Conservation (phyloP, 30 jellyfish, hydroid and myxozoan species). For the Aurelia aurita region DNA sequence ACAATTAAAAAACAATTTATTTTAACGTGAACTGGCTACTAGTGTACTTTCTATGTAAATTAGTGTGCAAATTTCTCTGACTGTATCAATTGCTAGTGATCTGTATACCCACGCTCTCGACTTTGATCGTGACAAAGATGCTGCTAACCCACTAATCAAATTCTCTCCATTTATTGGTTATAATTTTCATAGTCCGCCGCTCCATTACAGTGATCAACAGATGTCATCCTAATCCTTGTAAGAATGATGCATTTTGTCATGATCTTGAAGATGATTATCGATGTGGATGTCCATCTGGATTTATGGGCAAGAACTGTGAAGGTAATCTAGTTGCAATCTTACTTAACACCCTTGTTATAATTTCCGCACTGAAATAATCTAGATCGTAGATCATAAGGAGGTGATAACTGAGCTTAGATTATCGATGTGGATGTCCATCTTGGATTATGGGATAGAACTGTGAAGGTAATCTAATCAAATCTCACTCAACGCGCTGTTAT, state of each 20-base stretch:
- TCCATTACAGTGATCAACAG: constrained; percentile 78
- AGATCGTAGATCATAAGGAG: too few species aligned
- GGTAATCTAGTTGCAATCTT: constrained; percentile 22
- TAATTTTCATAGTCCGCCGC: too few species aligned
- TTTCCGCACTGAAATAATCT: neutral
- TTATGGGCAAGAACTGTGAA: constrained; percentile 88
- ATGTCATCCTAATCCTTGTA: constrained; percentile 95
- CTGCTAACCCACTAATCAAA: neutral
- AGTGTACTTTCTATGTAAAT: too few species aligned
- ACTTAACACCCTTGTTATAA: neutral
- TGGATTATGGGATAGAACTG: constrained; percentile 82
- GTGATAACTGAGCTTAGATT: constrained; percentile 3
- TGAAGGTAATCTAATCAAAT: neutral
- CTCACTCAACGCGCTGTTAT: neutral
- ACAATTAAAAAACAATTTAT: too few species aligned
- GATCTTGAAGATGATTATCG: constrained; percentile 91
- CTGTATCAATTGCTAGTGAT: too few species aligned
- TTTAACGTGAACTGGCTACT: too few species aligned
- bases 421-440: constrained; percentile 78
- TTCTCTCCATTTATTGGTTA: neutral
- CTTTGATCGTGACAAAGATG: too few species aligned
- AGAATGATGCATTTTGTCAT: constrained; percentile 82
- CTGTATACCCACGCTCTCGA: too few species aligned
- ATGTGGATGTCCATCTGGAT: constrained; percentile 87
- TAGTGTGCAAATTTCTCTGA: too few species aligned